These are phyloP conservation scores for Brenthis daphne DNA, from an alignment of 2,888 invertebrate species.

Conservation along the genomic window DNA sequence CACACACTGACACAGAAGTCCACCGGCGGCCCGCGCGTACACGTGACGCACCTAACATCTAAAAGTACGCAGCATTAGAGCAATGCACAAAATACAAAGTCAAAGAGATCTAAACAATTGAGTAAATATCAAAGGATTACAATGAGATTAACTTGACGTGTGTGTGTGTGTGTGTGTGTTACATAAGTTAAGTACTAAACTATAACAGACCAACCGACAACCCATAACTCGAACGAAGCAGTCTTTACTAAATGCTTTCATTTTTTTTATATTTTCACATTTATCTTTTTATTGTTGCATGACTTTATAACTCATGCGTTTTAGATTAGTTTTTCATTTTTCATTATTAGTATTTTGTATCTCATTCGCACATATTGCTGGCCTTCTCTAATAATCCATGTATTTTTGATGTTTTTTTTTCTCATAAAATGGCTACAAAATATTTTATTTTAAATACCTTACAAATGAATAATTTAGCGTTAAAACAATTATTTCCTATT, in stretches of 20 bases:
- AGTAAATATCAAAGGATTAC: slow-evolving; percentile 15
- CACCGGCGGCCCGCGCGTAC: too few relatives aligned
- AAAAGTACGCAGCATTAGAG: slow-evolving; percentile 41
- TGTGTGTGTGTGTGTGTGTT: slow-evolving; percentile 9
- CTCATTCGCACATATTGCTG: background rate
- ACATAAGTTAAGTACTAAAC: slow-evolving; percentile 23
- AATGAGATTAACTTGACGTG: slow-evolving; percentile 17
- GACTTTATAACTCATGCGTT: background rate
- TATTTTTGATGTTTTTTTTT: background rate
- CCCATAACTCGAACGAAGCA: slow-evolving; percentile 24
- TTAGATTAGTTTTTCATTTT: background rate
- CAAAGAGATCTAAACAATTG: slow-evolving; percentile 27
- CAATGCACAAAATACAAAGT: slow-evolving; percentile 30
- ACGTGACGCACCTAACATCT: slow-evolving; percentile 5
- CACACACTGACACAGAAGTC: too few relatives aligned
- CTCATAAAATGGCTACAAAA: too few relatives aligned
- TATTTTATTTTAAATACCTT: too few relatives aligned
- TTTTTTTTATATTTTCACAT: slow-evolving; percentile 11
- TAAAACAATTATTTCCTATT: too few relatives aligned
- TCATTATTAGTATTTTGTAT: background rate
- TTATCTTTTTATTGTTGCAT: slow-evolving; percentile 2
- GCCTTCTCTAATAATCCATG: background rate
- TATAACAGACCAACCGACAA: slow-evolving; percentile 15
- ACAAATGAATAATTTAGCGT: too few relatives aligned
- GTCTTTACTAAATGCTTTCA: slow-evolving; percentile 22